A percentile compares a stretch with the other conserved stretches of the same genome.
Evolutionary conservation across 2,888 invertebrate species (phyloP).

Genomic region (Tinea semifulvella): DNA sequence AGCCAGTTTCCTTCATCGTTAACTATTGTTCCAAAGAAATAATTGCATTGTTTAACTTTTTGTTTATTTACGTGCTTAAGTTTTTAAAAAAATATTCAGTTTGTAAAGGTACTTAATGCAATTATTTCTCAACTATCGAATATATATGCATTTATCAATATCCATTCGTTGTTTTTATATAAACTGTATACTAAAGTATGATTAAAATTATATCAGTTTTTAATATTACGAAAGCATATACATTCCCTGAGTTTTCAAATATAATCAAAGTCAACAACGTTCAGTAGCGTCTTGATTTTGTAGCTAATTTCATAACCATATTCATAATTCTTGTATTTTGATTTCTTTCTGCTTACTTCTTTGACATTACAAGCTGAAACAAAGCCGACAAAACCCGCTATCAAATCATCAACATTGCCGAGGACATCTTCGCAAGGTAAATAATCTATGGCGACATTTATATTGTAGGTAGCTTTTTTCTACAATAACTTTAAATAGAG

Average conservation of each 20-base stretch:
- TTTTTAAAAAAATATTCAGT: neutral
- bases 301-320: constrained; percentile 24
- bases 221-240: neutral
- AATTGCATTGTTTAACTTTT: too few relatives aligned
- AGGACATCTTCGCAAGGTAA: constrained; percentile 95
- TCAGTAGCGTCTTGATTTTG: constrained; percentile 9
- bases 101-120: neutral
- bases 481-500: neutral
- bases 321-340: constrained; percentile 55
- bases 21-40: neutral
- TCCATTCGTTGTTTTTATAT: too few relatives aligned
- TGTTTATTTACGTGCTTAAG: too few relatives aligned
- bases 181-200: neutral
- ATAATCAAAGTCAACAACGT: constrained; percentile 1
- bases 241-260: neutral
- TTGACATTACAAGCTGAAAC: constrained; percentile 81
- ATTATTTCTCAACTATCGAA: neutral
- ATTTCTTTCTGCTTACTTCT: constrained; percentile 67
- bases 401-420: constrained; percentile 95
- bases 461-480: constrained; percentile 1
- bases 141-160: neutral
- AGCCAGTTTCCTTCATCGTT: constrained; percentile 1
- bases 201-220: too few relatives aligned
- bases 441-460: neutral
- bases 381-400: constrained; percentile 95